phyloP scores from a whole-genome alignment of 2,888 invertebrate genomes.

The Drosophila conformis region DNA sequence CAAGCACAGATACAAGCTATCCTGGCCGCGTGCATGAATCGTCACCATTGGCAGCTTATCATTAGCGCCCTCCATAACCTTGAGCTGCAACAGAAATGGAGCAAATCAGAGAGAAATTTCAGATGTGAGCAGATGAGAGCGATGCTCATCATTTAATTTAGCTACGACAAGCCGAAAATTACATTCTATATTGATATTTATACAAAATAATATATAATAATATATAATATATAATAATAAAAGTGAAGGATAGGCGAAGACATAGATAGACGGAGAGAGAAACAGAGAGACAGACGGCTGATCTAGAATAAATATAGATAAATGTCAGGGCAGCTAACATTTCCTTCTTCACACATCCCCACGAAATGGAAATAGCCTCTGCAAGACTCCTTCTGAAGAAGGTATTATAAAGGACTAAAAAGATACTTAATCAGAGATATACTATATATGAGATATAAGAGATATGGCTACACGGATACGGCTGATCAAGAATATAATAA shows the following conservation, averaged over 20 bases:
- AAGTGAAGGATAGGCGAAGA: not conserved
- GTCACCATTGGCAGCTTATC: constrained; percentile 86
- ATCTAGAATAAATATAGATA: not conserved
- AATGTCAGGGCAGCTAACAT: not conserved
- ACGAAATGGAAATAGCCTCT: not conserved
- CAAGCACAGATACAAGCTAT: constrained; percentile 87
- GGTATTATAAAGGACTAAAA: not conserved
- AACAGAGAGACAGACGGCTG: not conserved
- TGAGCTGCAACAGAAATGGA: constrained; percentile 64
- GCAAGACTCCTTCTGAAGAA: not conserved
- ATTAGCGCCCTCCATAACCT: constrained; percentile 84
- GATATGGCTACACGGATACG: no score
- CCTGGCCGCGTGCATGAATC: constrained; percentile 88
- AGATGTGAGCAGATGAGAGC: not conserved
- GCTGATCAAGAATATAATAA: not conserved
- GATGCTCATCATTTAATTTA: not conserved
- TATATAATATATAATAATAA: not conserved
- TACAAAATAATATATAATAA: not conserved
- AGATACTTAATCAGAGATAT: not conserved
- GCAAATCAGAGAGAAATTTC: not conserved
- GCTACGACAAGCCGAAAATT: not conserved
- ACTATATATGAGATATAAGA: no score
- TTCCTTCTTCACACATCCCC: not conserved
- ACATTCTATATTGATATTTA: not conserved
- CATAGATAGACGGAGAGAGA: not conserved